phyloP scores from a whole-genome alignment of 2,888 invertebrate genomes.

The Axea sp. region DNA sequence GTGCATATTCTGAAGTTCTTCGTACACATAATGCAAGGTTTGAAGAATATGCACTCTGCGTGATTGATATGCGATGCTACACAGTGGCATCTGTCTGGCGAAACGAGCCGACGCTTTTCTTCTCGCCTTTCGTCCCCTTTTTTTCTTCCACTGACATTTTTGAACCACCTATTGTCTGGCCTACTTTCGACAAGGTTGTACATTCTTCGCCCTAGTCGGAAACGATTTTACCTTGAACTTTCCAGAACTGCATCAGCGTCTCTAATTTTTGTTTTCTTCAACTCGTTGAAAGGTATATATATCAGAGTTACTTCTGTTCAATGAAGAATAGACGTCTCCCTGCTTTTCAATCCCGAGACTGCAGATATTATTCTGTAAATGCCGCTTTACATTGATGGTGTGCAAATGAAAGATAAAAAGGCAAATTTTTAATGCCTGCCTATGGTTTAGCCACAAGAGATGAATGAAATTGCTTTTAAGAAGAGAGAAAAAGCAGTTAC shows the following conservation, averaged over 20 bases:
- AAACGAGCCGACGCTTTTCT: slow-evolving; percentile 63
- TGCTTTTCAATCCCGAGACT: slow-evolving; percentile 1
- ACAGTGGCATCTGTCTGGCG: slow-evolving; percentile 67
- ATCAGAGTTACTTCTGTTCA: slow-evolving; percentile 20
- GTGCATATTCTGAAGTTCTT: neutral
- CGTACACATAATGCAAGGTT: slow-evolving; percentile 54
- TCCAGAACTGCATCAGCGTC: slow-evolving; percentile 12
- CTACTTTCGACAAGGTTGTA: slow-evolving; percentile 60
- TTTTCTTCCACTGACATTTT: slow-evolving; percentile 61
- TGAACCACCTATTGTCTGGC: slow-evolving; percentile 67
- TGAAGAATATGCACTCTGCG: slow-evolving; percentile 77
- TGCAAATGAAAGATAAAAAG: slow-evolving; percentile 19
- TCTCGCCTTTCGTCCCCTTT: slow-evolving; percentile 11
- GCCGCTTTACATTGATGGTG: slow-evolving; percentile 11
- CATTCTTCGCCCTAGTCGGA: slow-evolving; percentile 37
- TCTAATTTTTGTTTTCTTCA: slow-evolving; percentile 41
- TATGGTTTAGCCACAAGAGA: slow-evolving; percentile 6
- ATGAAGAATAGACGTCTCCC: slow-evolving; percentile 7
- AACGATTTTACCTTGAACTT: slow-evolving; percentile 53
- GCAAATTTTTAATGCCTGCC: slow-evolving; percentile 21
- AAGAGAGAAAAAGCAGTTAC: slow-evolving; percentile 4
- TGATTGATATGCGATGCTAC: slow-evolving; percentile 74
- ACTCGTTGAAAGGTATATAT: slow-evolving; percentile 29
- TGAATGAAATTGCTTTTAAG: slow-evolving; percentile 7
- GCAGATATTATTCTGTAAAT: slow-evolving; percentile 28